A percentile compares a stretch with the other conserved stretches of the same genome.
These are phyloP conservation scores for Selene dorsalis DNA, from an alignment of 2,797 vertebrate genomes.

Conservation along the genomic window DNA sequence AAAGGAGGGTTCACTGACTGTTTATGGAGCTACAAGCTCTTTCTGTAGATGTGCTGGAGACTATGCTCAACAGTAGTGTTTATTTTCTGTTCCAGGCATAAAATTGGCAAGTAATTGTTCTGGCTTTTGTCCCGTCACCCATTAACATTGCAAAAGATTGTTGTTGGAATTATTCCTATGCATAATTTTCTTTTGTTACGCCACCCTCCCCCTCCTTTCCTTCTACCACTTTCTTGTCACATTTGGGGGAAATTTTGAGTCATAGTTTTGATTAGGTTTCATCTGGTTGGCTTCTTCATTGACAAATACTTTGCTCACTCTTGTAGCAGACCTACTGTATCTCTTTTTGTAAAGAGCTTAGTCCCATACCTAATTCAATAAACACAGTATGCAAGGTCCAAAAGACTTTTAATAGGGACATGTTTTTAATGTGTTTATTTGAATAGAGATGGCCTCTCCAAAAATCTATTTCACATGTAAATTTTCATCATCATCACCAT, in stretches of 20 bases:
- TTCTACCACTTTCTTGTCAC: slow-evolving; percentile 28
- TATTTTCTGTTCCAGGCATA: slow-evolving; percentile 76
- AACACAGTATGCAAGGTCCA: slow-evolving; percentile 14
- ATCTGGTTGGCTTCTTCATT: slow-evolving; percentile 40
- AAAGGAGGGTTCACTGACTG: slow-evolving; percentile 66
- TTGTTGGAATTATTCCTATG: slow-evolving; percentile 58
- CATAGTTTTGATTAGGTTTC: slow-evolving; percentile 52
- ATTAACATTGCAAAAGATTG: slow-evolving; percentile 60
- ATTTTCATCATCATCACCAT: no score
- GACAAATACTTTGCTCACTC: slow-evolving; percentile 27
- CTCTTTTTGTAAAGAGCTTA: slow-evolving; percentile 29
- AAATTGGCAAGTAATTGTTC: slow-evolving; percentile 69
- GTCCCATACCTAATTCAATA: slow-evolving; percentile 28
- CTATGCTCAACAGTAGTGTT: slow-evolving; percentile 72
- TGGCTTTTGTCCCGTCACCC: slow-evolving; percentile 64
- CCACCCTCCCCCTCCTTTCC: not conserved
- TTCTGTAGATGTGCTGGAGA: slow-evolving; percentile 72
- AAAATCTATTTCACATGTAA: not conserved
- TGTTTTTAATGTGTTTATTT: slow-evolving; percentile 22
- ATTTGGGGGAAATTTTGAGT: slow-evolving; percentile 42
- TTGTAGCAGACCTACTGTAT: slow-evolving; percentile 12
- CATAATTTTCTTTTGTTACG: slow-evolving; percentile 49
- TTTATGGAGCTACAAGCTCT: slow-evolving; percentile 75
- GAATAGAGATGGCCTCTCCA: not conserved
- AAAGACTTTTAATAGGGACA: slow-evolving; percentile 6